Evolutionary conservation across 2,888 invertebrate species (phyloP).

Genomic region (Chymomyza fuscimana): DNA sequence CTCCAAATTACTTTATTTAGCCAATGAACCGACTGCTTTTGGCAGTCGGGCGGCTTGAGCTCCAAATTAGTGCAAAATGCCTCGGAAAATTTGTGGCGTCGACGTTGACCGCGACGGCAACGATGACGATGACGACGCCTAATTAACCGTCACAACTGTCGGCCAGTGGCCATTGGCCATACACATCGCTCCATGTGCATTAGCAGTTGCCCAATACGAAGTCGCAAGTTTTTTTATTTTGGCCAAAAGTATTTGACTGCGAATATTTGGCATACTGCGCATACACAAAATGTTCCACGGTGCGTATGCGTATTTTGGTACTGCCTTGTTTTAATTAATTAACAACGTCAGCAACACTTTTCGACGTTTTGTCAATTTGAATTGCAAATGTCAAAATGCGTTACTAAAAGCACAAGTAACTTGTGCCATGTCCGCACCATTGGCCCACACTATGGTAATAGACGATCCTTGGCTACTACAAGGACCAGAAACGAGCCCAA

Average conservation of each 20-base stretch:
- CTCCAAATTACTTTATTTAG: slow-evolving; percentile 43
- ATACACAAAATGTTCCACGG: slow-evolving; percentile 35
- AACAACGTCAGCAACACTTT: slow-evolving; percentile 23
- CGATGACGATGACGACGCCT: slow-evolving; percentile 25
- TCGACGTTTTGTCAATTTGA: slow-evolving; percentile 36
- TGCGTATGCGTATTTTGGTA: slow-evolving; percentile 48
- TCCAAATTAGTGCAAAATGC: slow-evolving; percentile 57
- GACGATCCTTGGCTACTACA: too few relatives aligned
- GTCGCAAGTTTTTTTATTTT: slow-evolving; percentile 18
- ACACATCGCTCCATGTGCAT: not conserved
- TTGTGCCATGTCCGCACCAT: slow-evolving; percentile 9
- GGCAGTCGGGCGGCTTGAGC: slow-evolving; percentile 31
- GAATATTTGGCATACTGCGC: slow-evolving; percentile 45
- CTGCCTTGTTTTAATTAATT: slow-evolving; percentile 51
- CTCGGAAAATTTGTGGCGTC: slow-evolving; percentile 37
- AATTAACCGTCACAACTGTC: slow-evolving; percentile 50
- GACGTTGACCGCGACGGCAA: slow-evolving; percentile 4
- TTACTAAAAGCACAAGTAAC: slow-evolving; percentile 6
- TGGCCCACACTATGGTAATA: too few relatives aligned
- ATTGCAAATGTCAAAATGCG: slow-evolving; percentile 42
- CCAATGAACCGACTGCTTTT: slow-evolving; percentile 42
- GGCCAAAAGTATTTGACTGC: not conserved
- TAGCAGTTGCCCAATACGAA: not conserved
- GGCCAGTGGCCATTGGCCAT: slow-evolving; percentile 6
- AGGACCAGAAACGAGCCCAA: too few relatives aligned